Evolutionary conservation across 2,797 vertebrate species (phyloP), one percentile per base, ranked within the genome.

Genomic region (Pygocentrus nattereri): DNA sequence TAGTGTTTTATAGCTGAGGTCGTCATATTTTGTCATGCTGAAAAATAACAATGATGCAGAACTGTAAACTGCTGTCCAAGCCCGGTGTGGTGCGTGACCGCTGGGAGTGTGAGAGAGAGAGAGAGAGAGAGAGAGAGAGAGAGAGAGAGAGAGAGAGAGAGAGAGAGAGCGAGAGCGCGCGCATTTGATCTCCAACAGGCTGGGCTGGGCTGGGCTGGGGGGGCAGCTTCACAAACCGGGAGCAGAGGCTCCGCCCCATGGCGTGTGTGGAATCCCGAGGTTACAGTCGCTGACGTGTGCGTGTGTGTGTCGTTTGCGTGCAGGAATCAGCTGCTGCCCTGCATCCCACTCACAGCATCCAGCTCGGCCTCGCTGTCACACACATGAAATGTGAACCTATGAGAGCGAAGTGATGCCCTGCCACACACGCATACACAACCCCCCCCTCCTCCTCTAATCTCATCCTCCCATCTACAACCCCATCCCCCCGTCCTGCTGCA

Each of bases 261-360:
- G 69, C 52, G 58, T 84, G 82, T 76, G 61, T 82, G 71, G 78
- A 34, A 79, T 64, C 56, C 64, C 23, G 64, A 18, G 65, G 21
- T 62, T 27, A n/a, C 69, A 50, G 58, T 21, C 18, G 44, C 61
- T 74, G 79, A 67, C 31, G 72, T 54, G 78, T 76, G 78, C 75
- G 62, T 64, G 34, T 62, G 69, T 52, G 62, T 67, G 47, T 31
- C 50, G 69, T 44, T 81, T 69, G 83, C 54, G 79, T 84, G 83
- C 54, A 30, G 49, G 21, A 61, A 23, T 52, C 59, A 38, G 62
- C 71, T 74, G 52, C 30, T 59, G 10, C 50, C 38, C 69, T 52
- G 79, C 74, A 76, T 72, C 59, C 27, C 44, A 52, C 74, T 59
- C 38, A 50, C 38, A 74, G 78, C 59, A 74, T n/a, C 76, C 21